Evolutionary conservation across 2,888 invertebrate species (phyloP), one percentile per base, ranked within the genome.

Genomic region (Agonopterix alstromeriana): DNA sequence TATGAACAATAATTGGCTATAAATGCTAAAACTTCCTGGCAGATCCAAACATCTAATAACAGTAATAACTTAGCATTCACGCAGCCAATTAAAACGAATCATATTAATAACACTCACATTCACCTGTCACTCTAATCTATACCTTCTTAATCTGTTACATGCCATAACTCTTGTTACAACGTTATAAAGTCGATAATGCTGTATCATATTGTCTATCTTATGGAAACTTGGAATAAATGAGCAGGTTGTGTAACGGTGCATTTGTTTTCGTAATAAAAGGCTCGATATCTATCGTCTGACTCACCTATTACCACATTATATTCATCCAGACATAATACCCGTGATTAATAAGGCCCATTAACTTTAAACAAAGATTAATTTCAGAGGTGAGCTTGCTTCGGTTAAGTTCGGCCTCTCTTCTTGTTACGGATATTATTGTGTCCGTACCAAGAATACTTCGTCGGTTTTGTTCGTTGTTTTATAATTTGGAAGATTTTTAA

Each of bases 301-400:
- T 81, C 80, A 81, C 77, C 73, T 74, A 81, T 83, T 78, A 81
- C 78, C 65, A 70, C 76, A 73, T 82, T 77, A 80, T 75, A 79
- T 78, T 69, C 78, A 76, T 81, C 74, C 75, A 73, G 73, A 78
- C 78, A 77, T 79, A 85, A 81, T 82, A 67, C 70, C 68, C 61
- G 67, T 83, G 82, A 86, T 82, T 84, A 86, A 84, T 86, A 80
- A 74, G 76, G 54, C 57, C 77, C 78, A 83, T 86, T 85, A 85
- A 79, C 61, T 81, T 77, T 77, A 84, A 84, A 83, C 84, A 81
- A 85, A 77, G 85, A 86, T 84, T 82, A 80, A 85, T 84, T 74
- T 75, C 61, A 60, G 66, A 69, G 64, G 68, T 61, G 60, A 52
- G 60, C 56, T 54, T 48, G 54, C 57, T 27, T 27, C 27, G 50